Evolutionary conservation across 2,113 vertebrate genomes (phyloP).

Genomic region (Nyctibius bracteatus): DNA sequence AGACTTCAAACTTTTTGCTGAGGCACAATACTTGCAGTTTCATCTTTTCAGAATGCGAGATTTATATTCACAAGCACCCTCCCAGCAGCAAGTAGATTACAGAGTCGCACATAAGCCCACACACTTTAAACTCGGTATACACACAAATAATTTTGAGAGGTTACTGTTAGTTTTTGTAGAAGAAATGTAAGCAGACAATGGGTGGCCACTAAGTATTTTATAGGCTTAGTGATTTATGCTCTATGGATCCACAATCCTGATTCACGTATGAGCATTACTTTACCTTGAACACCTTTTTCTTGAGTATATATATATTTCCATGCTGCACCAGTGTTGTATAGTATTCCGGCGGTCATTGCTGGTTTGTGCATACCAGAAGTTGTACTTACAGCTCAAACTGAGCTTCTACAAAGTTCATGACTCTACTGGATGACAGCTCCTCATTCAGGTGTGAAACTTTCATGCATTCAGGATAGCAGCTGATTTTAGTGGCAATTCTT

Average conservation of each 20-base stretch:
- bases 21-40: neutral
- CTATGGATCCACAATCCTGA: neutral
- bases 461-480: neutral
- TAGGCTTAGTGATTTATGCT: neutral
- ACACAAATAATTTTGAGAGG: neutral
- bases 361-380: neutral
- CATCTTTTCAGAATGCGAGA: neutral
- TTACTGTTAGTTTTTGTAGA: neutral
- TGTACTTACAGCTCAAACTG: conserved; percentile 23
- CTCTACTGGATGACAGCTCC: neutral
- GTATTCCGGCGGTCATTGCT: neutral
- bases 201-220: neutral
- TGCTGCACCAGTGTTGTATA: too few relatives aligned
- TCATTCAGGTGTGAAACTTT: neutral
- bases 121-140: neutral
- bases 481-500: neutral
- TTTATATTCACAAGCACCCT: neutral
- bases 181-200: neutral
- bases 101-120: accelerated
- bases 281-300: neutral
- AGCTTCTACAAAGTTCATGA: neutral
- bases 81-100: neutral
- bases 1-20: neutral
- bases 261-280: neutral
- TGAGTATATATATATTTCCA: neutral